A percentile compares a stretch with the other conserved stretches of the same genome.
Evolutionary conservation across 2,888 invertebrate genomes (phyloP).

Genomic region (Bhutanitis thaidina): DNA sequence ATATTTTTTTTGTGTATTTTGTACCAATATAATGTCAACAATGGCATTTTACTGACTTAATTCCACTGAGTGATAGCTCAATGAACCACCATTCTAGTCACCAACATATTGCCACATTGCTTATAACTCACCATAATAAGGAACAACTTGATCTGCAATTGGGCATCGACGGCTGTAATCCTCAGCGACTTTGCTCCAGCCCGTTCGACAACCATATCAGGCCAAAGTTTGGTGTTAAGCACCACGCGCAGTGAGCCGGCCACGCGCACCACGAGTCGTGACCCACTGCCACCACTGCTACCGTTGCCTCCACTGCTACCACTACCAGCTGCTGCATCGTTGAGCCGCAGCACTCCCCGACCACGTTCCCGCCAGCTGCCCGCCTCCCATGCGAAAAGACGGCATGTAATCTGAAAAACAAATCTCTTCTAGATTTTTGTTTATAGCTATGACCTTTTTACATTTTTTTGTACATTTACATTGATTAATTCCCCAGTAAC

Average conservation of each 20-base stretch:
- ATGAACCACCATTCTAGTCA: too few species aligned
- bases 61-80: too few species aligned
- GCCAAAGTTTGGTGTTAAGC: slow-evolving; percentile 96
- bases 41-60: too few species aligned
- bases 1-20: too few species aligned
- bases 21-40: too few species aligned
- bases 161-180: slow-evolving; percentile 91
- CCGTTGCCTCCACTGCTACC: slow-evolving; percentile 30
- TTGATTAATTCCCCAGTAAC: too few species aligned
- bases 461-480: too few species aligned
- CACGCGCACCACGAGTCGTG: slow-evolving; percentile 93
- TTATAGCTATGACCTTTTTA: too few species aligned
- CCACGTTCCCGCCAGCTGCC: slow-evolving; percentile 95
- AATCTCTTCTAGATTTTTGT: too few species aligned
- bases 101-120: too few species aligned
- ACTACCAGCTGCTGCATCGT: slow-evolving; percentile 81
- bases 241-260: slow-evolving; percentile 93
- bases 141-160: slow-evolving; percentile 91
- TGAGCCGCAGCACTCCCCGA: slow-evolving; percentile 91
- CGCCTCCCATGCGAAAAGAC: slow-evolving; percentile 93
- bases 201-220: slow-evolving; percentile 94
- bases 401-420: slow-evolving; percentile 88
- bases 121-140: slow-evolving; percentile 85
- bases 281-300: slow-evolving; percentile 46
- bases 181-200: slow-evolving; percentile 93